Base-by-base conservation (phyloP, 2,888 invertebrate genomes). In the Drosophila anceps region DNA sequence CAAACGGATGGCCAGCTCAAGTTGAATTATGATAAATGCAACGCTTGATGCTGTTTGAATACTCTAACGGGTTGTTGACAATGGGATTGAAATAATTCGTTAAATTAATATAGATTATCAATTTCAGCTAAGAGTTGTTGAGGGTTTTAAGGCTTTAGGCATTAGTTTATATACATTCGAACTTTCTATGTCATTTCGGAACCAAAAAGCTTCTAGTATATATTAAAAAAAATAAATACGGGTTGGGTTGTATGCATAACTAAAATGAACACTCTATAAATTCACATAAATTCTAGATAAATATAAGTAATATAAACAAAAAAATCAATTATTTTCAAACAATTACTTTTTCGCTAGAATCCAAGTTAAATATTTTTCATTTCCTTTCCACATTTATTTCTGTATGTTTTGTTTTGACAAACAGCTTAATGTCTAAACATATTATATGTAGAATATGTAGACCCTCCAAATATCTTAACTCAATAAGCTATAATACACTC, bases 61-160 rank as follows among this genome's bases (percentile, higher is more conserved):
- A 35, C 73, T 13, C 74, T 74, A 20, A 15, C 29, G 0, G 1
- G 31, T 13, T 18, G 50, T 31, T 18, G 44, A 27, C 39, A 27
- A 18, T 18, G 18, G 1, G 15, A 10, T 4, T 1, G 24, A 1
- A 4, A n/a, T 46, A 27, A 46, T 15, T 15, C 4, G 9, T 27
- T 15, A n/a, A 46, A 48, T n/a, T 10, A 6, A 27, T 4, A 46
- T 46, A 8, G 27, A 27, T 46, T 15, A 5, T 4, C 9, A 29
- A 1, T 29, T 29, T 48, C 0, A 46, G 15, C 15, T 27, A 4
- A 44, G 13, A 44, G 7, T 4, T 24, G 44, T 8, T 8, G 8
- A 24, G 24, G 24, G 27, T 1, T n/a, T 4, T 46, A 7, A 15
- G 15, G 15, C 44, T 24, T 24, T 7, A 0, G 24, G 24, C 8